These are phyloP conservation scores for Amyelois transitella DNA, from an alignment of 1,140 invertebrate genomes.

Conservation along the genomic window DNA sequence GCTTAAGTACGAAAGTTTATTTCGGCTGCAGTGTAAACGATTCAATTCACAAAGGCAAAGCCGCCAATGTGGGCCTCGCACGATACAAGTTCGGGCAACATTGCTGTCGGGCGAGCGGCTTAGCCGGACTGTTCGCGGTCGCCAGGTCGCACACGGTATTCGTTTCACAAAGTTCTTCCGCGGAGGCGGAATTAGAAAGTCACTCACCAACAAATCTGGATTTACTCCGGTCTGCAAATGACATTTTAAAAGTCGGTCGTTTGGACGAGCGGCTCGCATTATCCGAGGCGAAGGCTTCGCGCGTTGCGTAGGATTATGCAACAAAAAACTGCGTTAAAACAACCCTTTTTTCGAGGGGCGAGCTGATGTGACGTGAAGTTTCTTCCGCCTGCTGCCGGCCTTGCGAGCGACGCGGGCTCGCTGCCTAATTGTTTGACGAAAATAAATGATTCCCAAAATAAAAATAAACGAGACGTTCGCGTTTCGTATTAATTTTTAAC, in stretches of 20 bases:
- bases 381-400: constrained; percentile 38
- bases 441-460: constrained; percentile 69
- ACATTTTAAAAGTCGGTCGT: constrained; percentile 55
- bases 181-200: constrained; percentile 66
- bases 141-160: constrained; percentile 63
- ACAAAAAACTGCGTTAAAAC: constrained; percentile 55
- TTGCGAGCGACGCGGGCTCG: constrained; percentile 34
- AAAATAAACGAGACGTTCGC: constrained; percentile 61
- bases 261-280: constrained; percentile 46
- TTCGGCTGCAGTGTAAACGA: constrained; percentile 56
- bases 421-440: constrained; percentile 65
- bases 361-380: constrained; percentile 50
- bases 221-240: constrained; percentile 59
- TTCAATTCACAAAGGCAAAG: constrained; percentile 45
- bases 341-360: constrained; percentile 45
- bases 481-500: constrained; percentile 60
- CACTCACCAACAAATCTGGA: constrained; percentile 69
- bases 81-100: constrained; percentile 51
- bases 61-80: constrained; percentile 19
- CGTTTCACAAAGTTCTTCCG: constrained; percentile 67
- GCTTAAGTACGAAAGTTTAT: constrained; percentile 45
- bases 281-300: constrained; percentile 34
- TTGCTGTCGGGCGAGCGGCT: constrained; percentile 51
- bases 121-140: constrained; percentile 54
- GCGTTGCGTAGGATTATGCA: constrained; percentile 53